Conservation (phyloP, 2,113 vertebrate genomes). For the Turdus rufiventris region DNA sequence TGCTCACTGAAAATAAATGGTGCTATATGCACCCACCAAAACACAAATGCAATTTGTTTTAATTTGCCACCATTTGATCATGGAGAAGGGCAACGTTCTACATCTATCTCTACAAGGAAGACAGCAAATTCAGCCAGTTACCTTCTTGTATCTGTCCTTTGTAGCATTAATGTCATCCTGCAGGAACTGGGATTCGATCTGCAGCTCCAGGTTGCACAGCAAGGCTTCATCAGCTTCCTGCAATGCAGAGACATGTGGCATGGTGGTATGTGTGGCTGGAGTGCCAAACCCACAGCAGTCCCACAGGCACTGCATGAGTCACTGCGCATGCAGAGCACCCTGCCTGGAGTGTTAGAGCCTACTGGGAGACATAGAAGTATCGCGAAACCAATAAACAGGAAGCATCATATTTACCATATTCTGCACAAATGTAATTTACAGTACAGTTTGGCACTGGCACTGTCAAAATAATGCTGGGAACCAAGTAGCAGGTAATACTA, state of each 20-base stretch:
- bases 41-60: not conserved
- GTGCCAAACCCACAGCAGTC: not conserved
- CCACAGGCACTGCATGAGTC: rapidly evolving
- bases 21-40: not conserved
- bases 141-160: conserved; percentile 92
- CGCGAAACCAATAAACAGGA: not conserved
- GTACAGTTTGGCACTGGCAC: not conserved
- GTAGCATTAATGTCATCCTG: conserved; percentile 90
- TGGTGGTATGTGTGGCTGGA: rapidly evolving
- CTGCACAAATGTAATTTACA: not conserved
- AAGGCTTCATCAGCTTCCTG: conserved; percentile 89
- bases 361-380: not conserved
- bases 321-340: rapidly evolving
- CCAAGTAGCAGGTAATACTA: not conserved
- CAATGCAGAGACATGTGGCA: not conserved
- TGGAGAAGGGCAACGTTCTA: not conserved
- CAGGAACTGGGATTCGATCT: conserved; percentile 91
- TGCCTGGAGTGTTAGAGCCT: not conserved
- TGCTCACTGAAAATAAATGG: not conserved
- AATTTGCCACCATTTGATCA: not conserved
- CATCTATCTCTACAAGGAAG: not conserved
- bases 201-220: conserved; percentile 85
- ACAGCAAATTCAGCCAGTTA: conserved; percentile 1
- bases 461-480: not conserved
- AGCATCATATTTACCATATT: rapidly evolving